Conservation (phyloP, 2,888 invertebrate species). For the Hoplodrina ambigua region DNA sequence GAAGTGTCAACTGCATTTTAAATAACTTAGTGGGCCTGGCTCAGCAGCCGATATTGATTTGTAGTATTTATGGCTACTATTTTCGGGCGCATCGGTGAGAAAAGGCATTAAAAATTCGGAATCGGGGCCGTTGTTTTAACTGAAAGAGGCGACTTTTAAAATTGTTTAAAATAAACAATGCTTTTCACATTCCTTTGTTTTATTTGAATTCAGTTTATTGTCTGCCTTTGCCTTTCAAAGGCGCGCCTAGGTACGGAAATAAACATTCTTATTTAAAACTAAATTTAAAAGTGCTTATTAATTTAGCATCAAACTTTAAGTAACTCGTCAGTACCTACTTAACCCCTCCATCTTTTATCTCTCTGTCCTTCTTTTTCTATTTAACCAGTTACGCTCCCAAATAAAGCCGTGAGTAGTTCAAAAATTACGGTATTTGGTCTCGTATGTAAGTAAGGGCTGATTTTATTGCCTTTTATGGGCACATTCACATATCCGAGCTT, state of each 20-base stretch:
- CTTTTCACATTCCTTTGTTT: conserved; percentile 20
- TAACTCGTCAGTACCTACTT: neutral
- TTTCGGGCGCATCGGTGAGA: conserved; percentile 46
- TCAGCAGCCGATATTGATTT: conserved; percentile 79
- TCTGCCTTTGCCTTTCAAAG: conserved; percentile 10
- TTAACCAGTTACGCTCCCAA: neutral
- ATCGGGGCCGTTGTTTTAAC: conserved; percentile 29
- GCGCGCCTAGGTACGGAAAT: conserved; percentile 1
- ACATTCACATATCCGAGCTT: neutral
- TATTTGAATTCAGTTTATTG: conserved; percentile 15
- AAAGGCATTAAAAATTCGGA: conserved; percentile 41
- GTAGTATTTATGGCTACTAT: conserved; percentile 73
- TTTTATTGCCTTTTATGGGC: neutral
- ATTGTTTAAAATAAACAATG: conserved; percentile 35
- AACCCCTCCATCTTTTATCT: neutral
- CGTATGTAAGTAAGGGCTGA: neutral
- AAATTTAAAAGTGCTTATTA: neutral
- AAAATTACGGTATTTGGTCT: neutral
- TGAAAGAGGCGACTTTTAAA: conserved; percentile 29
- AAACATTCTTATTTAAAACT: conserved; percentile 5
- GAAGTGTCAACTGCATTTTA: conserved; percentile 89
- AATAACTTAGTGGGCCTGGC: conserved; percentile 84
- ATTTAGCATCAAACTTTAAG: too few relatives aligned
- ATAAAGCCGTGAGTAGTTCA: neutral
- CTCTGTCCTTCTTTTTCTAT: neutral